Conservation (phyloP, 2,113 vertebrate species). For the Limnothrissa miodon region DNA sequence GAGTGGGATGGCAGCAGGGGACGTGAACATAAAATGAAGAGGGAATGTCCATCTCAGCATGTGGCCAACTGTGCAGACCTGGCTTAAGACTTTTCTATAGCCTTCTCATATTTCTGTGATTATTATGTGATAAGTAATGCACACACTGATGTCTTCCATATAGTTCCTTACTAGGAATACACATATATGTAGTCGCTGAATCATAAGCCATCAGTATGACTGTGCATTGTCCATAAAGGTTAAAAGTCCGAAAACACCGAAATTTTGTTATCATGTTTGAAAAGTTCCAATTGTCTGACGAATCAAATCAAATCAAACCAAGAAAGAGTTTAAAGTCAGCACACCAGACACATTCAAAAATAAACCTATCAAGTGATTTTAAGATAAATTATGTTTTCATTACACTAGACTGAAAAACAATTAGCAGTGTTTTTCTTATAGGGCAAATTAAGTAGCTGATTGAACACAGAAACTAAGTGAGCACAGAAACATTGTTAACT, state of each 20-base stretch:
- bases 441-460: too few species aligned
- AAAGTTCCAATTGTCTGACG: too few species aligned
- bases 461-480: too few species aligned
- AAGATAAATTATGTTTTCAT: too few species aligned
- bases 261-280: too few species aligned
- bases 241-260: not conserved
- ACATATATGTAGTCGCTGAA: not conserved
- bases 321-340: too few species aligned
- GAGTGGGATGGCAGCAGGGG: conserved; percentile 42
- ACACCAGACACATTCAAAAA: not conserved
- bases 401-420: not conserved
- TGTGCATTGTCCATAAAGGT: not conserved
- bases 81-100: not conserved
- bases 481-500: too few species aligned
- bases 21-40: conserved; percentile 52
- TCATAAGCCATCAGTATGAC: not conserved
- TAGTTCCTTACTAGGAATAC: too few species aligned
- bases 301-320: too few species aligned
- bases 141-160: too few species aligned
- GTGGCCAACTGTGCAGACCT: not conserved
- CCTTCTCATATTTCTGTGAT: too few species aligned
- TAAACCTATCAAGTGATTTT: not conserved
- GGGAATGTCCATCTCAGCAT: conserved; percentile 29
- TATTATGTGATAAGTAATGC: too few species aligned
- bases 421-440: not conserved